Conservation (phyloP, 2,797 vertebrate species). For the Periophthalmus magnuspinnatus region DNA sequence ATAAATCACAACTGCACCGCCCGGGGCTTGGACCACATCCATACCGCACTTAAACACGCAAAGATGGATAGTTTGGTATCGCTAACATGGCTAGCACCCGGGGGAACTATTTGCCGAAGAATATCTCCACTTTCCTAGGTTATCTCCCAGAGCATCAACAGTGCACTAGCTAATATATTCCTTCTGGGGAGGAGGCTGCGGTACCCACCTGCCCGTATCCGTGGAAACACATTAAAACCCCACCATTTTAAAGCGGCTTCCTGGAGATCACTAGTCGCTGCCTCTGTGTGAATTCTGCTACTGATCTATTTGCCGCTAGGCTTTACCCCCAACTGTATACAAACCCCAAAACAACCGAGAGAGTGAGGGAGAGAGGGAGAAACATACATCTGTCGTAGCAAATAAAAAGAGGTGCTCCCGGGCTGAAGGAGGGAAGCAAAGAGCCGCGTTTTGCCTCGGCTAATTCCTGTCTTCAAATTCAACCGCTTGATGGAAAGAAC, state of each 20-base stretch:
- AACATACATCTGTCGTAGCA: constrained; percentile 34
- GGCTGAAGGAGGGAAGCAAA: constrained; percentile 32
- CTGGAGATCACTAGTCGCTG: constrained; percentile 64
- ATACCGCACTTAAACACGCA: constrained; percentile 60
- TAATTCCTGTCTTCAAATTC: constrained; percentile 30
- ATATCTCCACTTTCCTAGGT: constrained; percentile 54
- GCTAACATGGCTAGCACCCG: constrained; percentile 60
- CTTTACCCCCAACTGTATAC: constrained; percentile 35
- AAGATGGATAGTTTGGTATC: constrained; percentile 70
- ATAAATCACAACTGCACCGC: constrained; percentile 52
- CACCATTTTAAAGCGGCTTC: constrained; percentile 67
- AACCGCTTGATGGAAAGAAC: constrained; percentile 12
- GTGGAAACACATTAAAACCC: constrained; percentile 65
- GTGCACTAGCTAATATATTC: constrained; percentile 68
- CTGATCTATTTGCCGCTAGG: constrained; percentile 35
- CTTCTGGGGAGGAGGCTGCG: constrained; percentile 45
- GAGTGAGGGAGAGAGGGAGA: constrained; percentile 1
- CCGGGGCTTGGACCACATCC: constrained; percentile 54
- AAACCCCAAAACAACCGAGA: constrained; percentile 26
- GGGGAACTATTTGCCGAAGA: constrained; percentile 70
- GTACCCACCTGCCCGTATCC: constrained; percentile 57
- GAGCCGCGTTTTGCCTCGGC: constrained; percentile 28
- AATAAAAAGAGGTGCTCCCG: constrained; percentile 34
- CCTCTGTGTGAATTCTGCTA: constrained; percentile 51
- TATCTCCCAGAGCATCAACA: constrained; percentile 73